Evolutionary conservation across 2,797 vertebrate species (phyloP), one percentile per base, ranked within the genome.

Genomic region (Cichlasoma orientale): DNA sequence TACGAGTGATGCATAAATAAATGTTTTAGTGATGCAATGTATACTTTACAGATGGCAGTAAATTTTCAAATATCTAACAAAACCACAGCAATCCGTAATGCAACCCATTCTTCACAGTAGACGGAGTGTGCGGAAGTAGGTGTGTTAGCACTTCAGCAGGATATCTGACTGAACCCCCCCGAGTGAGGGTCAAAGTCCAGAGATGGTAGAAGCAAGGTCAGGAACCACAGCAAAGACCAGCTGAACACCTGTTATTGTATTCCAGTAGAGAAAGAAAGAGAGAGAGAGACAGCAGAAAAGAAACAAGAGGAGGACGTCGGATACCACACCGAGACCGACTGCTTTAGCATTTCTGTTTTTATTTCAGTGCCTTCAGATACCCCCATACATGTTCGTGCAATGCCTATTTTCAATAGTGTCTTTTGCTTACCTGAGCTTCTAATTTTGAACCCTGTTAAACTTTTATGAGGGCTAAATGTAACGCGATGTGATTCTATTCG

Each of bases 181-280:
- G 25, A 78, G 78, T 53, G 56, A 82, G 61, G 76, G 80, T 91
- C 82, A 88, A 41, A 83, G 47, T 23, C n/a, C 7, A 9, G 66
- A 78, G 72, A 86, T 52, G 82, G 85, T 59, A n/a, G 75, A 85
- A 82, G 88, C 86, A 90, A 92, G 86, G 89, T 91, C 85, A 77
- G 66, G 75, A 77, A 63, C 29, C 71, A 56, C n/a, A 71, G 70
- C 19, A 56, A 38, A 77, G 58, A 78, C 41, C 78, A 56, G 70
- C 52, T 54, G 44, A 77, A 75, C 52, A 72, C 52, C 54, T 56
- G 79, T 82, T 33, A 82, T 72, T 38, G 80, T 74, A 75, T 86
- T 50, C 78, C 38, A 50, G 21, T 27, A 36, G 61, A 78, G 7
- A 33, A 33, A 33, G 31, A 33, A 33, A 10, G 57, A 72, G 36